Evolutionary conservation across 1,140 invertebrate genomes (phyloP), one percentile per base, ranked within the genome.

Genomic region (Formica selysi): DNA sequence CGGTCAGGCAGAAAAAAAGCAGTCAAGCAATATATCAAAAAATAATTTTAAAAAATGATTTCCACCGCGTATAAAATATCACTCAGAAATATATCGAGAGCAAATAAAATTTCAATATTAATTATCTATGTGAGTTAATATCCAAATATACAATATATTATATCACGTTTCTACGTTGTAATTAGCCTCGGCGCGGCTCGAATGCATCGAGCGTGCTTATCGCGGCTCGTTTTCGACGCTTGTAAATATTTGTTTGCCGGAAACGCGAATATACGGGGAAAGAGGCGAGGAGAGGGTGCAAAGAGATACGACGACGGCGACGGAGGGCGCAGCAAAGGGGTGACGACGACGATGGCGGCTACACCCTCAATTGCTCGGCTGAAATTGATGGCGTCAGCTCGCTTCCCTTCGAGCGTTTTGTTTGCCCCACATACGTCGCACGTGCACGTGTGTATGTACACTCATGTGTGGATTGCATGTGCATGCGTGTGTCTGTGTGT

Each of bases 191-290:
- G 5, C 29, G 16, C 7, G 13, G n/a, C 3, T 78, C 19, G 16
- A 38, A 13, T 19, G 38, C 26, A 22, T 57, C 38, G 36, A 59
- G 36, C 13, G 13, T 3, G 78, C 51, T 71, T 41, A 59, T 44
- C 19, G 38, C 26, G 29, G 67, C 51, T 81, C 26, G 67, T 81
- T 73, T 54, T 54, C 13, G 6, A 10, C 29, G 57, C 11, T 74
- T 61, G 79, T 74, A 74, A 74, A 83, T 83, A 83, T 83, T 74
- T 73, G 68, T 73, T 73, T 61, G 68, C n/a, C 38, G 38, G 36
- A 54, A 85, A 85, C 48, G 19, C n/a, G 36, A 19, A 62, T 62
- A 62, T 62, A 62, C 26, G 8, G 22, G 22, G 16, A 8, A 8
- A 61, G 54, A 76, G 22, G 11, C n/a, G 16, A 8, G 26, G 22